phyloP scores from a whole-genome alignment of 1,140 invertebrate genomes.

The Drosophila kepulauana region DNA sequence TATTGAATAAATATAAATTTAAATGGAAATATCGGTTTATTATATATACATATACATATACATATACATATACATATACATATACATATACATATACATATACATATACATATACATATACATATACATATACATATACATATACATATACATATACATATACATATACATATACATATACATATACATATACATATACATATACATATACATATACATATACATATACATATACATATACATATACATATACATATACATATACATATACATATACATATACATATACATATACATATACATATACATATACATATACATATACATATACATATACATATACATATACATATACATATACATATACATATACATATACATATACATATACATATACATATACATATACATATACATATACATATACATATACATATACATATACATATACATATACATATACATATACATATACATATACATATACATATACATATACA shows the following conservation, averaged over 20 bases:
- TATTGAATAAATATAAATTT: constrained; percentile 22
- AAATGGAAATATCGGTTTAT: not conserved
- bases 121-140: constrained; percentile 4
- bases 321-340: constrained; percentile 5
- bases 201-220: not conserved
- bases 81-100: constrained; percentile 6
- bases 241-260: constrained; percentile 6
- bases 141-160: not conserved
- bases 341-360: constrained; percentile 8
- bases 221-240: constrained; percentile 7
- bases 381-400: constrained; percentile 5
- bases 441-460: constrained; percentile 5
- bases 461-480: constrained; percentile 7
- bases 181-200: not conserved
- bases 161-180: constrained; percentile 1
- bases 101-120: not conserved
- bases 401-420: constrained; percentile 7
- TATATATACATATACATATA: not conserved
- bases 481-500: constrained; percentile 7
- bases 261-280: constrained; percentile 1
- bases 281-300: constrained; percentile 7
- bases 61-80: constrained; percentile 4
- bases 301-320: constrained; percentile 6
- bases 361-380: not conserved
- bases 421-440: constrained; percentile 7